phyloP scores from a whole-genome alignment of 1,140 invertebrate genomes.

The Aphidius gifuensis region DNA sequence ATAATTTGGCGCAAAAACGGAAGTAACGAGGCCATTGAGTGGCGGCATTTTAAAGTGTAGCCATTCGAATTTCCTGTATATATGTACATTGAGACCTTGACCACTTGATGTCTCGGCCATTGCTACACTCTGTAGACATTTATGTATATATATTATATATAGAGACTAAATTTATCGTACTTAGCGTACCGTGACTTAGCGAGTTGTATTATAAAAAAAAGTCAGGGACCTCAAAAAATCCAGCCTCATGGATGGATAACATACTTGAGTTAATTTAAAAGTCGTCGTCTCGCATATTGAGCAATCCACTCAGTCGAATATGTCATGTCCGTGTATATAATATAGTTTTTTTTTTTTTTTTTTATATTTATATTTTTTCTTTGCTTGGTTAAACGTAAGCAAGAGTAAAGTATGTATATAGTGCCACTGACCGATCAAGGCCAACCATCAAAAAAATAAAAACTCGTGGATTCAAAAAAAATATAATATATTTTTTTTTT shows the following conservation, averaged over 20 bases:
- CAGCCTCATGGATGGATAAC: neutral
- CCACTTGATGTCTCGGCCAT: neutral
- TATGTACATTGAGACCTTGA: too few relatives aligned
- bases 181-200: conserved; percentile 9
- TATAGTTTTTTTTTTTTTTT: neutral
- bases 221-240: conserved; percentile 4
- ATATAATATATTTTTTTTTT: too few relatives aligned
- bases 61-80: too few relatives aligned
- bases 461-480: too few relatives aligned
- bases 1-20: neutral
- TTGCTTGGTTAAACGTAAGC: too few relatives aligned
- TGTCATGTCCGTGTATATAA: neutral
- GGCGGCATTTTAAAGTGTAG: too few relatives aligned
- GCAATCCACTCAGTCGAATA: conserved; percentile 11
- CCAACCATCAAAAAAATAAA: conserved; percentile 17
- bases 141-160: too few relatives aligned
- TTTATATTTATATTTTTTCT: too few relatives aligned
- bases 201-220: conserved; percentile 5
- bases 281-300: conserved; percentile 7
- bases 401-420: neutral
- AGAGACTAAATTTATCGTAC: neutral
- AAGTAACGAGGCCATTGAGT: neutral
- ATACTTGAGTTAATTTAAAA: neutral
- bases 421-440: conserved; percentile 44
- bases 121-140: too few relatives aligned